Conservation (phyloP, 2,797 vertebrate genomes). For the Sitta carolinensis region DNA sequence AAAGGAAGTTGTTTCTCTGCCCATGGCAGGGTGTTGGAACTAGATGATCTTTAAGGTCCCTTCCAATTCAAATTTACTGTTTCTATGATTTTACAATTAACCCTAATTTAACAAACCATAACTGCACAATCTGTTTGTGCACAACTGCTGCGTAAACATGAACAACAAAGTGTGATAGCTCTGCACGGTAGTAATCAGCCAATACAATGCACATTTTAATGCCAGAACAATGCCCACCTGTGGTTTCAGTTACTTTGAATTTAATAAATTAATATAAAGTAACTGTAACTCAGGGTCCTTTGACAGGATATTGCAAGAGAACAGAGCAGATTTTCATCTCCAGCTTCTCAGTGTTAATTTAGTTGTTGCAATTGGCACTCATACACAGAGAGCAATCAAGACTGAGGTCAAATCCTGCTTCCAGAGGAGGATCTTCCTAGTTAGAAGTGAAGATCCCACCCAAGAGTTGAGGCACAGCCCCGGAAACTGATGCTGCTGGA, state of each 20-base stretch:
- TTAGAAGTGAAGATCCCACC: neutral
- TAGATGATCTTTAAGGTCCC: neutral
- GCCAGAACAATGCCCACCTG: neutral
- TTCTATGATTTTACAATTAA: neutral
- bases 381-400: neutral
- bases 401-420: neutral
- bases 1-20: neutral
- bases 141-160: neutral
- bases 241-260: neutral
- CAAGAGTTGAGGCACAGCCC: neutral
- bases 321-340: neutral
- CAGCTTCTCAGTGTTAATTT: neutral
- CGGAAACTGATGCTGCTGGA: neutral
- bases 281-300: neutral
- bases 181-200: neutral
- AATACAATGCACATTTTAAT: neutral
- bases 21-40: neutral
- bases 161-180: neutral
- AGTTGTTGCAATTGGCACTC: neutral
- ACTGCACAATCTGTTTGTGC: neutral
- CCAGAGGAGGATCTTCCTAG: neutral
- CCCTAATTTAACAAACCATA: neutral
- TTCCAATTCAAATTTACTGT: neutral
- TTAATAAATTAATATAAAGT: neutral
- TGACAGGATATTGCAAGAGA: neutral